Percentiles rank a stretch among this genome's conserved stretches.
phyloP scores from a whole-genome alignment of 2,113 vertebrate species.

The Istiophorus platypterus region DNA sequence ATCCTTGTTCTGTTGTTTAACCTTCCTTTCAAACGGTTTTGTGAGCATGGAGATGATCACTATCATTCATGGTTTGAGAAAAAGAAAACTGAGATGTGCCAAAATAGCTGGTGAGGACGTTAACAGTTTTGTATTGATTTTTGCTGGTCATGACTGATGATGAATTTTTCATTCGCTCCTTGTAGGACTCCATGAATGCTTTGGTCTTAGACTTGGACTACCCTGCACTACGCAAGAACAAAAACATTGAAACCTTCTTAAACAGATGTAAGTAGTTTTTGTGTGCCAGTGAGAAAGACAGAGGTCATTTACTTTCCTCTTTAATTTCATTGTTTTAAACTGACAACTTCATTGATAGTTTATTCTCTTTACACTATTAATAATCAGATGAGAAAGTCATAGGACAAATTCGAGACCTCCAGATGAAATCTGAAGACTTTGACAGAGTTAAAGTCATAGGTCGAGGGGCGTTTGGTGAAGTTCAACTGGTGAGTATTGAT shows the following conservation, averaged over 20 bases:
- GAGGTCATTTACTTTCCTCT: no score
- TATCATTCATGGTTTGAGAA: background rate
- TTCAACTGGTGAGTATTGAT: conserved; percentile 92
- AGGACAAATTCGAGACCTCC: conserved; percentile 89
- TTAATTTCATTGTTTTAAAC: background rate
- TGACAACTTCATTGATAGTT: background rate
- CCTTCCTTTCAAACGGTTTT: background rate
- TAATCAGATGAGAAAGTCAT: conserved; percentile 94
- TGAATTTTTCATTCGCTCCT: conserved; percentile 37
- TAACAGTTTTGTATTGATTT: background rate
- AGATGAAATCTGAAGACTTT: conserved; percentile 99
- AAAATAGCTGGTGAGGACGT: background rate
- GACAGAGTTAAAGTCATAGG: conserved; percentile 98
- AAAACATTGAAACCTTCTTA: conserved; percentile 98
- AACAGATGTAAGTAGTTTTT: conserved; percentile 94
- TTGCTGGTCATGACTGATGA: background rate
- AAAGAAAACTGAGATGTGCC: background rate
- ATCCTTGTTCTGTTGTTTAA: background rate
- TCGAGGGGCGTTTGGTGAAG: conserved; percentile 98
- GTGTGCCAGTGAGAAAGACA: background rate
- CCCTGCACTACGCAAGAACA: conserved; percentile 98
- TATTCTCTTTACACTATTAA: conserved; percentile 1
- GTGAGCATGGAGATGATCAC: background rate
- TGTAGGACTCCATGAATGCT: conserved; percentile 96
- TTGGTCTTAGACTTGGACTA: conserved; percentile 97